A percentile compares a stretch with the other conserved stretches of the same genome.
Conservation (phyloP, 2,797 vertebrate genomes). For the Furcifer pardalis region DNA sequence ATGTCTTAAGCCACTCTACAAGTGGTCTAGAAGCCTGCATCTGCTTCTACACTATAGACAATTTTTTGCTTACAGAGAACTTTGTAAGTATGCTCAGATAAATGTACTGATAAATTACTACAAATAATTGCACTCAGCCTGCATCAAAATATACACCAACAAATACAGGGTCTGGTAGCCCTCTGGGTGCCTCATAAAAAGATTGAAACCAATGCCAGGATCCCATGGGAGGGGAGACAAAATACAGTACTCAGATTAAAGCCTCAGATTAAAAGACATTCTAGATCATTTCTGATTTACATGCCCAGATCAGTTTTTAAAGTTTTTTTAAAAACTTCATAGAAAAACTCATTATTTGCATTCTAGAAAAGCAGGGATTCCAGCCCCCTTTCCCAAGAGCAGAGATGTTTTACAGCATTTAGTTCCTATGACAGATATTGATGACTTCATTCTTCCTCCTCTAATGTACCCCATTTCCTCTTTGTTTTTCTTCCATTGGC, state of each 20-base stretch:
- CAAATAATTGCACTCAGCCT: neutral
- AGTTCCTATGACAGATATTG: slow-evolving; percentile 64
- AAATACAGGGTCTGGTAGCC: too few species aligned
- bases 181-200: neutral
- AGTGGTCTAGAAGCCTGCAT: too few species aligned
- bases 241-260: too few species aligned
- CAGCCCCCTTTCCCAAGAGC: neutral
- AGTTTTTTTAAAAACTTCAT: neutral
- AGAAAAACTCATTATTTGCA: neutral
- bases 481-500: slow-evolving; percentile 11
- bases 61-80: too few species aligned
- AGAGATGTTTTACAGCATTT: slow-evolving; percentile 59
- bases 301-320: neutral
- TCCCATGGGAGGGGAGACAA: neutral
- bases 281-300: neutral
- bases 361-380: slow-evolving; percentile 17
- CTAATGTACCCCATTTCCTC: slow-evolving; percentile 50
- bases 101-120: neutral
- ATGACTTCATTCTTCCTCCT: slow-evolving; percentile 60
- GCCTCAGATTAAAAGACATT: neutral
- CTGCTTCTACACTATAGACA: too few species aligned
- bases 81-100: too few species aligned
- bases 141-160: neutral
- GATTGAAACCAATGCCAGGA: neutral
- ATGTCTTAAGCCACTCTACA: too few species aligned